Evolutionary conservation across 2,113 vertebrate genomes (phyloP), one percentile per base, ranked within the genome.

Genomic region (Clupea harengus): DNA sequence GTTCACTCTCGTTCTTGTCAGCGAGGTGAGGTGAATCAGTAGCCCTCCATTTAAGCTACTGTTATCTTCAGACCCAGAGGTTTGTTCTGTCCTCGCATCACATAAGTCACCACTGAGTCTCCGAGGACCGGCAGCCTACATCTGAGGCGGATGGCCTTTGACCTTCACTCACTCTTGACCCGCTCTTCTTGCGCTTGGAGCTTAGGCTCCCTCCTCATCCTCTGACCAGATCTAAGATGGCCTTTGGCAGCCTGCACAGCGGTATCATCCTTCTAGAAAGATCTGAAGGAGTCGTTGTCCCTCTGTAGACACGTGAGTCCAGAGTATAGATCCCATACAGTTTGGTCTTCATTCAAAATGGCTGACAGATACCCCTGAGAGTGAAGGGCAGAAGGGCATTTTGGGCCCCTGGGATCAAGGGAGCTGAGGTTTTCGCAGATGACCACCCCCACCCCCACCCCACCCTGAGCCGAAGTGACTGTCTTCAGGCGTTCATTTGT

Each of bases 151-250:
- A 28, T 44, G 72, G 28, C 72, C 39, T 78, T 15, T 78, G 72
- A 78, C 72, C 72, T 78, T 32, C 28, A 78, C 32, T 78, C 72
- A 78, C 72, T 44, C 72, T 78, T 78, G 72, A 78, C 72, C 72
- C 72, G 28, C 72, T 78, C 72, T 78, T 39, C 72, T 32, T 78
- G 28, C 4, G 10, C 72, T 78, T 13, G 25, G 10, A 15, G 3
- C 72, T 39, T 32, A 6, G 11, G 4, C 72, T 78, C 72, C 28
- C 15, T 39, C 72, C 39, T 78, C 72, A 28, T 78, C 13, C 72
- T 78, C 72, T 39, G 72, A 78, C 72, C 72, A 78, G 32, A 39
- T 78, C 72, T 78, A 78, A 17, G 39, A 17, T 78, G 72, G 32
- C 72, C 72, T 78, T 32, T 78, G 72, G 25, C 72, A 39, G 72